Base-by-base conservation (phyloP, 30 jellyfish, hydroid and myxozoan genomes). In the Aurelia sp. region DNA sequence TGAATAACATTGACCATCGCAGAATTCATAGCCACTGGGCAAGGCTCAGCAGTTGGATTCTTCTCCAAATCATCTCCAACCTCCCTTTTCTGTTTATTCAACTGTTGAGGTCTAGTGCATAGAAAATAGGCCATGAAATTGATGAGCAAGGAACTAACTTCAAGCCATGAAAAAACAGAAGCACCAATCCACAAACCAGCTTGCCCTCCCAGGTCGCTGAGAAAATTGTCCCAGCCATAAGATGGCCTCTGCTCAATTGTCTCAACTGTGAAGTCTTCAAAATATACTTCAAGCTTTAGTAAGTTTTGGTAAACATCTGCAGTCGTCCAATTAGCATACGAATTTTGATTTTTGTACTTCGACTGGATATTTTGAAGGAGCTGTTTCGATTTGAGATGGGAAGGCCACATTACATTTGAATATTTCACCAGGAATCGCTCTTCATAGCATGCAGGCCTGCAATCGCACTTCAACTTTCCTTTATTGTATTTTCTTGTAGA, bases 171-270 rank as follows among this genome's bases (percentile, higher is more conserved):
- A 48, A 50, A 84, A 6, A 71, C 22, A 15, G 94, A 85, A 30
- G 75, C 88, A 13, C 93, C 93, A 19, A 84, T 13, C 72, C 71
- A 84, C 8, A 84, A 48, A 3, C 93, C 93, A 23, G 63, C 17
- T 53, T 70, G 93, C 2, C 94, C 94, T 27, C 94, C 89, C 3
- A 85, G 23, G 20, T 85, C 89, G 37, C 79, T 13, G 16, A 62
- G 55, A 83, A 83, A 50, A 13, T 17, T 57, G 6, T 33, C 33
- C 70, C 57, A 33, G 10, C 52, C 66, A 23, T 50, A 83, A 3
- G 85, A 79, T 33, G 86, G 86, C 37, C 23, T 72, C 72, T 83
- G 92, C 35, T 62, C 27, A 11, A 64, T 47, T 30, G 22, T 55
- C 20, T 83, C 77, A 20, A 83, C 71, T 13, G 65, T 62, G 30